These are phyloP conservation scores for Syngnathus scovelli DNA, from an alignment of 2,113 vertebrate species.

Conservation along the genomic window DNA sequence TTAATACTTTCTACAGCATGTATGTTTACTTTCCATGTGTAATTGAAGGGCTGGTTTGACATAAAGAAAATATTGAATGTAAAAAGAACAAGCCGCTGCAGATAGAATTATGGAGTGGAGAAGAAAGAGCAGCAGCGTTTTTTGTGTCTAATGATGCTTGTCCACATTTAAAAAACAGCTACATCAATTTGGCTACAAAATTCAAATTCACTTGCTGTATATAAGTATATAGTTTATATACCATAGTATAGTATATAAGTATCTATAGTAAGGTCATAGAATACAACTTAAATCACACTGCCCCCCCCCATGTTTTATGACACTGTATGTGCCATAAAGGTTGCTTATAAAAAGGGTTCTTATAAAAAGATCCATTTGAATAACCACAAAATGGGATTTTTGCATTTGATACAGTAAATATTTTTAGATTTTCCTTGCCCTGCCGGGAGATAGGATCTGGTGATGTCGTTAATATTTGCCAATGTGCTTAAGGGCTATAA, in stretches of 20 bases:
- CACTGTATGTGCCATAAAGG: background rate
- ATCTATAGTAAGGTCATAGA: background rate
- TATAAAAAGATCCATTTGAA: no score
- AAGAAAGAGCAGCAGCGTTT: background rate
- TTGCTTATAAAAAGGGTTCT: no score
- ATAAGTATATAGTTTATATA: no score
- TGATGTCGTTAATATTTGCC: no score
- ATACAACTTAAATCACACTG: background rate
- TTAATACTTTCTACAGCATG: background rate
- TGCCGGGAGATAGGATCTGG: no score
- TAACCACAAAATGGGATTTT: no score
- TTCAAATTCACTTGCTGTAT: background rate
- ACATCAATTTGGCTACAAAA: background rate
- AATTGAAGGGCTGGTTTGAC: conserved; percentile 21
- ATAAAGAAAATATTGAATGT: background rate
- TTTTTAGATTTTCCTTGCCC: no score
- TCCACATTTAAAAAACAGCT: background rate
- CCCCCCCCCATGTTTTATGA: background rate
- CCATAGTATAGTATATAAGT: background rate
- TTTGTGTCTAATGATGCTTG: background rate
- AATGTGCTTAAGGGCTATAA: no score
- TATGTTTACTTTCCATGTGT: background rate
- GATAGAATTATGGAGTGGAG: background rate
- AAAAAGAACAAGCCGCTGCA: background rate
- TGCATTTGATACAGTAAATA: no score